These are phyloP conservation scores for Centropyge bicolor DNA, from an alignment of 2,797 vertebrate species.

Conservation along the genomic window DNA sequence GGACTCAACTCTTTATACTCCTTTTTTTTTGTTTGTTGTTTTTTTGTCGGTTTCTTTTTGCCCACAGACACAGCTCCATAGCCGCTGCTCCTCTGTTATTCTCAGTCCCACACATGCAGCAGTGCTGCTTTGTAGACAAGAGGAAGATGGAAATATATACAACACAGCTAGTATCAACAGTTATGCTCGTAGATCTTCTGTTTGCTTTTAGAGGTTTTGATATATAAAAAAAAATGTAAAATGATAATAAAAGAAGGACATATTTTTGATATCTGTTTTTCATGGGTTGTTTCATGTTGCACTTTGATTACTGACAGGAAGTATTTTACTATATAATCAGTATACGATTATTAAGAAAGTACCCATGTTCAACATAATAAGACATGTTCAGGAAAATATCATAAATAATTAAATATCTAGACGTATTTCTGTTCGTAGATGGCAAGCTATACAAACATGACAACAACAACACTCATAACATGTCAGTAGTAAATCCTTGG, in stretches of 20 bases:
- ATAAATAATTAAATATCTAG: background rate
- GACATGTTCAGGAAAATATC: background rate
- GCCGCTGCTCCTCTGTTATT: constrained; percentile 53
- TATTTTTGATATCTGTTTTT: constrained; percentile 67
- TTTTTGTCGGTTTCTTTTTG: constrained; percentile 47
- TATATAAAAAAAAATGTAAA: constrained; percentile 72
- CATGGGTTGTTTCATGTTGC: background rate
- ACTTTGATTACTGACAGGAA: constrained; percentile 7
- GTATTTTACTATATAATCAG: background rate
- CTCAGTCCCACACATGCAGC: constrained; percentile 58
- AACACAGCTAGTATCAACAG: constrained; percentile 50
- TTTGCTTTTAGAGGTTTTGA: constrained; percentile 77
- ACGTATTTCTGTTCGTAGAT: background rate
- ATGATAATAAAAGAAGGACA: constrained; percentile 74
- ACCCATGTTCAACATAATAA: background rate
- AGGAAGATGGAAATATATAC: constrained; percentile 40
- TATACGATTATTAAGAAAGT: background rate
- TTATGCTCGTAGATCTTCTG: constrained; percentile 61
- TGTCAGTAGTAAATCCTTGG: constrained; percentile 1
- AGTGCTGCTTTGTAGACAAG: constrained; percentile 69
- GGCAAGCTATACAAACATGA: constrained; percentile 10
- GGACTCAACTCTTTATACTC: constrained; percentile 51
- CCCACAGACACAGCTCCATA: constrained; percentile 56
- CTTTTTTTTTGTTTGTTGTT: constrained; percentile 17
- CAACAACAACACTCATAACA: constrained; percentile 1